Percentiles rank a stretch among this genome's conserved stretches.
Conservation (phyloP, 1,140 invertebrate genomes). For the Acyrthosiphon pisum region DNA sequence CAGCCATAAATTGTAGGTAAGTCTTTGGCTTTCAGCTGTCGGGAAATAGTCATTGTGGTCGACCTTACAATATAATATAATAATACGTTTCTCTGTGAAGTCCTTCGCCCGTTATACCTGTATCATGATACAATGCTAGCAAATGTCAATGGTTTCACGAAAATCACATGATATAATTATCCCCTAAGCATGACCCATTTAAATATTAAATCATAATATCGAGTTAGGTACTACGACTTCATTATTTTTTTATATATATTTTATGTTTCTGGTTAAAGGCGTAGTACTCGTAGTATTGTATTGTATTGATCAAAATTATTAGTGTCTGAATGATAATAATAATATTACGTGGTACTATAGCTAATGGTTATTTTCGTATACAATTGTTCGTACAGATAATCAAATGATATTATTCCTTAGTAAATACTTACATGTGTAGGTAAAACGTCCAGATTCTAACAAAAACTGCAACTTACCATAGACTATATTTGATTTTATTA, state of each 20-base stretch:
- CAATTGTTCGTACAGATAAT: background rate
- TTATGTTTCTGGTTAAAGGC: background rate
- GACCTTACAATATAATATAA: background rate
- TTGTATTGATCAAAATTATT: background rate
- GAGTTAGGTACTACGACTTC: background rate
- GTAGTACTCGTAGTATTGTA: background rate
- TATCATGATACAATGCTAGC: background rate
- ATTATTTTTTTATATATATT: background rate
- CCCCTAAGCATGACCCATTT: background rate
- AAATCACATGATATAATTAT: background rate
- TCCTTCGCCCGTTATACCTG: background rate
- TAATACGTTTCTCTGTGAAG: background rate
- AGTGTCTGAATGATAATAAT: no score
- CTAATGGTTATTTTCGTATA: no score
- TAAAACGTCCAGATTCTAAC: background rate
- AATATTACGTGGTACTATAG: no score
- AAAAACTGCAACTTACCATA: background rate
- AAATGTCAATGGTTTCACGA: background rate
- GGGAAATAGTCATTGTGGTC: background rate
- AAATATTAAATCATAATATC: background rate
- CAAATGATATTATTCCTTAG: background rate
- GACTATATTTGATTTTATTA: no score
- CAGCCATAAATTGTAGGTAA: constrained; percentile 9
- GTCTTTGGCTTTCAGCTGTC: constrained; percentile 6
- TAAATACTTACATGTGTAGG: background rate